phyloP scores from a whole-genome alignment of 2,797 vertebrate genomes.

The Ctenochaetus hawaiiensis region DNA sequence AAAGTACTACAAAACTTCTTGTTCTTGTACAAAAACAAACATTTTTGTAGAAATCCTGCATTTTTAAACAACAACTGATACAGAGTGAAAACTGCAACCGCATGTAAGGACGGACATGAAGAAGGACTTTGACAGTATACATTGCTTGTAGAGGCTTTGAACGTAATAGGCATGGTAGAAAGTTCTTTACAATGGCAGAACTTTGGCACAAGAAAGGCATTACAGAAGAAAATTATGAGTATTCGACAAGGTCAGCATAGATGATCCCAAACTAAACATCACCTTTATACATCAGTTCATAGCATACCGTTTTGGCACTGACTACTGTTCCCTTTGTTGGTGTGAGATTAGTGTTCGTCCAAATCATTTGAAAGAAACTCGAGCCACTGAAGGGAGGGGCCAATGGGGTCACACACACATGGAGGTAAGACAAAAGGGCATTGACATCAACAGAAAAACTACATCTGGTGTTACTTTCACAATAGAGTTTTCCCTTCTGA shows the following conservation, averaged over 20 bases:
- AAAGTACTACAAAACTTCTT: conserved; percentile 88
- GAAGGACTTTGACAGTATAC: conserved; percentile 61
- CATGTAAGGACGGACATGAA: conserved; percentile 42
- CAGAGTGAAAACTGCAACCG: conserved; percentile 71
- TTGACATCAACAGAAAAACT: conserved; percentile 82
- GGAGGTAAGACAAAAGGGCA: conserved; percentile 77
- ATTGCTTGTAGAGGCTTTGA: conserved; percentile 68
- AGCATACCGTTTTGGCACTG: conserved; percentile 69
- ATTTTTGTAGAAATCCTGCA: conserved; percentile 85
- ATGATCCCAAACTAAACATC: conserved; percentile 71
- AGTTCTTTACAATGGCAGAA: conserved; percentile 78
- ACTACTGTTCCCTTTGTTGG: conserved; percentile 56
- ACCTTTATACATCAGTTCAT: conserved; percentile 73
- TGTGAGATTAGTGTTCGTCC: conserved; percentile 60
- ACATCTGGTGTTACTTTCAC: conserved; percentile 78
- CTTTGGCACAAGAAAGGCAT: conserved; percentile 82
- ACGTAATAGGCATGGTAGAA: conserved; percentile 70
- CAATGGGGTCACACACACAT: conserved; percentile 69
- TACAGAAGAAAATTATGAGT: conserved; percentile 75
- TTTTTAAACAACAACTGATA: conserved; percentile 78
- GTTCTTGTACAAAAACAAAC: conserved; percentile 87
- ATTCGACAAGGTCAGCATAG: conserved; percentile 65
- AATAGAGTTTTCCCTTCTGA: conserved; percentile 69
- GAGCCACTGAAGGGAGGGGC: conserved; percentile 58
- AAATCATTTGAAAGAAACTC: conserved; percentile 65